Percentiles rank a stretch among this genome's conserved stretches.
Conservation (phyloP, 2,797 vertebrate species). For the Leontopithecus rosalia region DNA sequence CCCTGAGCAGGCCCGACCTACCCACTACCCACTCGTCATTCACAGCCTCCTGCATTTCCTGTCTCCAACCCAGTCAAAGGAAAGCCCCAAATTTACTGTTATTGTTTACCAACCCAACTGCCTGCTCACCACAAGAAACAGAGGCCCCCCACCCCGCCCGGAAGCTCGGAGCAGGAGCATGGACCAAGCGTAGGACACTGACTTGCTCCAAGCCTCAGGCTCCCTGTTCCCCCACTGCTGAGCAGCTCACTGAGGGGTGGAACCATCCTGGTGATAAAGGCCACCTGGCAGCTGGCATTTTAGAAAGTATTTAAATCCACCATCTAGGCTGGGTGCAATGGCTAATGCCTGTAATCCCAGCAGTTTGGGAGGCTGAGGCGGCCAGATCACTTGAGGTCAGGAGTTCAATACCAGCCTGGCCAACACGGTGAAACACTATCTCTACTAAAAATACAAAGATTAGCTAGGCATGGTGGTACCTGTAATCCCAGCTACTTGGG, state of each 20-base stretch:
- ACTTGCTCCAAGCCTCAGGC: neutral
- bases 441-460: neutral
- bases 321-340: neutral
- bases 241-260: too few relatives aligned
- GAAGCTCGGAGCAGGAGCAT: neutral
- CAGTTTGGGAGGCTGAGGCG: neutral
- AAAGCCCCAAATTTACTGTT: constrained; percentile 65
- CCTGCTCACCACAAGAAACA: neutral
- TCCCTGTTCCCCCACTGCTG: neutral
- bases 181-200: neutral
- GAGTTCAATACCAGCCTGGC: neutral
- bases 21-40: neutral
- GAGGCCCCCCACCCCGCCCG: neutral
- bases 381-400: neutral
- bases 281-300: neutral
- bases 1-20: neutral
- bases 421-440: neutral
- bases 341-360: neutral
- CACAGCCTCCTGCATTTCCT: constrained; percentile 52
- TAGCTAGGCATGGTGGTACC: neutral
- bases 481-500: neutral
- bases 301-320: neutral
- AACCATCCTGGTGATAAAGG: neutral
- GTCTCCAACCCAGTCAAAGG: constrained; percentile 56
- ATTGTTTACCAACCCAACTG: constrained; percentile 53